Evolutionary conservation across 1,140 invertebrate species (phyloP).

Genomic region (Galendromus occidentalis): DNA sequence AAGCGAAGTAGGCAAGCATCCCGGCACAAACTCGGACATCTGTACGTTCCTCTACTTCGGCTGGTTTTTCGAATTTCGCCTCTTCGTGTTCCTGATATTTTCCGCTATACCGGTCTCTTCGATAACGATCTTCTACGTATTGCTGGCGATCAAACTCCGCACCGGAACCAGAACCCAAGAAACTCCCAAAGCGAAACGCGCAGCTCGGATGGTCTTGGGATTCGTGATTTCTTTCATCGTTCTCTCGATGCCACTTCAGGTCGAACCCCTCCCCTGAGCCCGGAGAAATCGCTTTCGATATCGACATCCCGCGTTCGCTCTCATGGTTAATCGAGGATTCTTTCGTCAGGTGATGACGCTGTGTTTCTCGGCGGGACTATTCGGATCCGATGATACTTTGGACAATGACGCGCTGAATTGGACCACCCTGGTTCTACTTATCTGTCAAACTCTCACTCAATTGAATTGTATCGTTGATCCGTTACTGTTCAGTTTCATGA

Average conservation of each 20-base stretch:
- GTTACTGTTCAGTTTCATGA: neutral
- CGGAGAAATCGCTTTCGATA: neutral
- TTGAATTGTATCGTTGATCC: constrained; percentile 1
- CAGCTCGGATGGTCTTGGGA: neutral
- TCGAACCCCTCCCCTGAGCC: neutral
- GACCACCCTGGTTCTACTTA: neutral
- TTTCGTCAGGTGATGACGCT: neutral
- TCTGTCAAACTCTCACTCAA: neutral
- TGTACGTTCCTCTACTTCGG: constrained; percentile 5
- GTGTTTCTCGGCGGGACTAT: neutral
- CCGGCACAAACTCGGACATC: neutral
- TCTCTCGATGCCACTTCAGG: neutral
- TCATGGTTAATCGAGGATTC: neutral
- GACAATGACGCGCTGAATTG: neutral
- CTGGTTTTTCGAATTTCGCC: neutral
- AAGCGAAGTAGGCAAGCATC: too few species aligned
- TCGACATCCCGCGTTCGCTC: neutral
- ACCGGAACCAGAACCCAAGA: neutral
- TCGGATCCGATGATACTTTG: neutral
- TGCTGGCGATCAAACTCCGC: neutral
- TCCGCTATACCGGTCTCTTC: neutral
- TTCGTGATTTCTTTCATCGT: constrained; percentile 1
- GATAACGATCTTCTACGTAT: neutral
- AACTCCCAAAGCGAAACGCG: neutral
- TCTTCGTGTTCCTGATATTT: neutral